Base-by-base conservation (phyloP, 2,113 vertebrate species). In the Micronycteris hirsuta region DNA sequence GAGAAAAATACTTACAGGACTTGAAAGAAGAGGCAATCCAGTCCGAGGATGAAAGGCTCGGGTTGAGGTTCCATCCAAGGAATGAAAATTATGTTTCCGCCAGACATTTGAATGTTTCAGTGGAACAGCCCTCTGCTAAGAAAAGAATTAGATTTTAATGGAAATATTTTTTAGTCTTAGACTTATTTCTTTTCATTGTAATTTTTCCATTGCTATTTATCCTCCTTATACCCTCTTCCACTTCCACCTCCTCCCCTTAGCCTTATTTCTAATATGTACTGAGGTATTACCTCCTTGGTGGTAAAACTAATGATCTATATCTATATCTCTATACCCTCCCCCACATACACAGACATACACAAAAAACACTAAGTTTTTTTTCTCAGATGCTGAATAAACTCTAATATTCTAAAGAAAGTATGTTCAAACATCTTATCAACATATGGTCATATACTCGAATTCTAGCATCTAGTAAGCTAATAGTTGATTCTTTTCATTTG, bases 1-100 rank as follows among this genome's bases (percentile, higher is more conserved):
- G 20, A 82, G 93, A 20, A 91, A 89, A 38, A 85, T 4, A 98
- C 98, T 99, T 98, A 99, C 99, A 68, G 99, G 99, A 97, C 99
- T 99, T 95, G 99, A 99, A 96, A 99, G 99, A 89, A 99, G 99
- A 98, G 99, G 99, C 97, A 99, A 98, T 93, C 99, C 99, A 94
- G 99, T 99, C 97, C 98, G 99, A 80, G 99, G 99, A 96, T 99
- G 99, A 98, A 99, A 99, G 97, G 99, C 99, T 98, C 99, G 99
- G 63, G 99, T 99, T 86, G 99, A 99, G 1, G 99, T 99, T 93
- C 99, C 99, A 81, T 99, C 99, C 96, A 99, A 98, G 56, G 99
- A 99, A 97, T 98, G 99, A 97, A 99, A 99, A 97, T 99, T 99
- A 96, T 99, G 99, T 98, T 99, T 99, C 97, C 97, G 98, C 99